phyloP scores from a whole-genome alignment of 1,140 invertebrate genomes.

The Papilio dardanus region DNA sequence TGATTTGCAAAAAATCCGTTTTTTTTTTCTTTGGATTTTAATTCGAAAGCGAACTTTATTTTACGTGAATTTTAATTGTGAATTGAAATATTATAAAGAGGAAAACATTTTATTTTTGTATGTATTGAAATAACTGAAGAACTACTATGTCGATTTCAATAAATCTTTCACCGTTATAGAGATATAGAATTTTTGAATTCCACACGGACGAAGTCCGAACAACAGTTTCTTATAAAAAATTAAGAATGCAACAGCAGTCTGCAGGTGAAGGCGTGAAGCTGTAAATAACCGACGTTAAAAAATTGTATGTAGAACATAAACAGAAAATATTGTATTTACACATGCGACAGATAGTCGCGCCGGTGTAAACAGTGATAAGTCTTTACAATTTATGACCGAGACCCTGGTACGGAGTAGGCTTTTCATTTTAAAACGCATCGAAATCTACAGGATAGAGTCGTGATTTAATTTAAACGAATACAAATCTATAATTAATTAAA shows the following conservation, averaged over 20 bases:
- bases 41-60: too few relatives aligned
- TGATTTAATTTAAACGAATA: neutral
- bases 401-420: conserved; percentile 45
- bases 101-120: too few relatives aligned
- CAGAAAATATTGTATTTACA: conserved; percentile 70
- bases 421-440: conserved; percentile 16
- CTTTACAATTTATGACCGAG: conserved; percentile 63
- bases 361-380: conserved; percentile 68
- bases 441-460: too few relatives aligned
- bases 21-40: neutral
- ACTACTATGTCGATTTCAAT: too few relatives aligned
- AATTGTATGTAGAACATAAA: conserved; percentile 60
- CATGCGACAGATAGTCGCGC: conserved; percentile 60
- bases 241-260: conserved; percentile 1
- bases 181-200: too few relatives aligned
- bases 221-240: neutral
- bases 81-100: too few relatives aligned
- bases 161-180: too few relatives aligned
- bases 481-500: neutral
- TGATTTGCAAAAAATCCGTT: neutral
- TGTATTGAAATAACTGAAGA: too few relatives aligned
- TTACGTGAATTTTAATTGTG: too few relatives aligned
- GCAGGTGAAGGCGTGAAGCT: conserved; percentile 46
- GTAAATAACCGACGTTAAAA: conserved; percentile 58
- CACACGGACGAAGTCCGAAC: too few relatives aligned